Evolutionary conservation across 1,140 invertebrate genomes (phyloP), one percentile per base, ranked within the genome.

Genomic region (Panonychus citri): DNA sequence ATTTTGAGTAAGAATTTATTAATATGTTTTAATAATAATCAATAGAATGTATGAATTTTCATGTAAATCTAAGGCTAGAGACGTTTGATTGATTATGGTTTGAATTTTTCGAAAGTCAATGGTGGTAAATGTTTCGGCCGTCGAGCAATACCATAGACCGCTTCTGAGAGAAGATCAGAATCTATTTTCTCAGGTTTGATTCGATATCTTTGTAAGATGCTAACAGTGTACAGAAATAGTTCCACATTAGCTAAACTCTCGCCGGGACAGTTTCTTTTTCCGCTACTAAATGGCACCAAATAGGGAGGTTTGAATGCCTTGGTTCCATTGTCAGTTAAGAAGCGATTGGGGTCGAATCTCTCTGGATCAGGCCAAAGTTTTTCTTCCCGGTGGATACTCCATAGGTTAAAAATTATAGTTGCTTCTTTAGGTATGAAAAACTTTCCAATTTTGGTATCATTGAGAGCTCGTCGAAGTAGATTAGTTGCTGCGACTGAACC

Each of bases 241-340:
- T 88, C 89, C 57, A 82, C 79, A 62, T 78, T 80, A 1, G 84
- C 85, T 53, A 91, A 66, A 21, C 77, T 71, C 70, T 90, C 85
- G 12, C 87, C 87, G 64, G 88, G 79, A 64, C 87, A 93, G 39
- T 81, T 76, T 65, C 81, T 80, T 63, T 81, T 85, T 13, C 79
- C 79, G 86, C 60, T 57, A 70, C 53, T 39, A 46, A 68, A 69
- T 26, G 68, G 67, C 24, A 68, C 63, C 15, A 64, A 58, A 30
- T 59, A 25, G 10, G 64, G 58, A 19, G 56, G 19, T 2, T 37
- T 51, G 1, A 55, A 55, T 7, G 65, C 42, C 21, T 53, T 48
- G 34, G 62, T 64, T 4, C 67, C 67, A 39, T 64, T 61, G 17
- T 61, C 53, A n/a, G 64, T 57, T 10, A 75, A 59, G 67, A 74